These are phyloP conservation scores for Falcaria lacertinaria DNA, from an alignment of 2,888 invertebrate species.

Conservation along the genomic window DNA sequence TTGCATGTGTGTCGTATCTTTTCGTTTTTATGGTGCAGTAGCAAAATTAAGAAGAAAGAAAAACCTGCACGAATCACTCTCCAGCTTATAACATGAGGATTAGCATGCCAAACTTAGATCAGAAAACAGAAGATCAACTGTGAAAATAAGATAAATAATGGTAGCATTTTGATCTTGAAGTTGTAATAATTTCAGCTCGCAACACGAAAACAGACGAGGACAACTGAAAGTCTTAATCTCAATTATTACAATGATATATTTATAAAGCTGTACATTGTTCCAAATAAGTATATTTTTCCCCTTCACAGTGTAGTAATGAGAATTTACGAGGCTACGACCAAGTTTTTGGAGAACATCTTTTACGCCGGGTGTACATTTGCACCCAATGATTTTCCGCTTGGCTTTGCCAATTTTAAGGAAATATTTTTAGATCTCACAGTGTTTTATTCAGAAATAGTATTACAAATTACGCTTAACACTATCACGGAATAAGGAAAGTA, in stretches of 20 bases:
- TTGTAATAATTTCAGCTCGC: neutral
- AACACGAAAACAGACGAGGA: constrained; percentile 4
- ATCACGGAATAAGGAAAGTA: too few species aligned
- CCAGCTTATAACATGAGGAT: too few species aligned
- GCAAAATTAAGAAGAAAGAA: too few species aligned
- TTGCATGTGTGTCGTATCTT: too few species aligned
- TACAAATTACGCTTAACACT: neutral
- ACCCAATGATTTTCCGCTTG: constrained; percentile 22
- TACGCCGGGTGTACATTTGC: constrained; percentile 15
- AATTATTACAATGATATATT: constrained; percentile 48
- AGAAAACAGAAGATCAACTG: too few species aligned
- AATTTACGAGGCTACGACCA: constrained; percentile 43
- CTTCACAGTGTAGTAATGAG: constrained; percentile 43
- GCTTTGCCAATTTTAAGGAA: constrained; percentile 24
- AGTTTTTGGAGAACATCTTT: constrained; percentile 43
- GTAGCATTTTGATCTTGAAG: too few species aligned
- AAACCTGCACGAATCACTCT: too few species aligned
- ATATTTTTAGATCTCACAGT: neutral
- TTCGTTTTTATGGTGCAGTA: too few species aligned
- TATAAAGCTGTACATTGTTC: constrained; percentile 22
- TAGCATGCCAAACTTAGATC: too few species aligned
- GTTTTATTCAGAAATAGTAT: neutral
- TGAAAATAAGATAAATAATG: too few species aligned
- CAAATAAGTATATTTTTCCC: constrained; percentile 31
- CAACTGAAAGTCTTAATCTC: constrained; percentile 32